Conservation (phyloP, 2,888 invertebrate species). For the Polietes domitor region DNA sequence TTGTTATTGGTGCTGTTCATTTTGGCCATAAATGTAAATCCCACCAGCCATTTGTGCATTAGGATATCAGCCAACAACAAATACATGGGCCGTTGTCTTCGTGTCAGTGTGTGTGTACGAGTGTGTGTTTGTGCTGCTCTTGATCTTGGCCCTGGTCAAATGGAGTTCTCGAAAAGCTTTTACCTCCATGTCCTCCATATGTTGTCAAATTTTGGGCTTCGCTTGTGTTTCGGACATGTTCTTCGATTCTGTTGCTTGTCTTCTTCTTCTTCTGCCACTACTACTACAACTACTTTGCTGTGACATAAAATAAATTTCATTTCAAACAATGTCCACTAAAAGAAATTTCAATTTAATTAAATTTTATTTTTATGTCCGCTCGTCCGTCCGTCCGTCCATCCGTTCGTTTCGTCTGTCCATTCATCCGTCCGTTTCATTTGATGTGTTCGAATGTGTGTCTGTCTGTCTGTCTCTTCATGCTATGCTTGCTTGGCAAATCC, state of each 20-base stretch:
- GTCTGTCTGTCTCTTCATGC: too few relatives aligned
- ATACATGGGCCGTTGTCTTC: background rate
- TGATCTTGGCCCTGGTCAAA: slow-evolving; percentile 59
- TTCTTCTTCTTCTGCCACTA: too few relatives aligned
- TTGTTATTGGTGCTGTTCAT: slow-evolving; percentile 50
- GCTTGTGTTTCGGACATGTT: slow-evolving; percentile 44
- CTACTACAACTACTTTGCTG: background rate
- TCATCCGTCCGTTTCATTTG: slow-evolving; percentile 28
- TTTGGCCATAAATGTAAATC: slow-evolving; percentile 64
- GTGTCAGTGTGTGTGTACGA: background rate
- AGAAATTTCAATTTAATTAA: slow-evolving; percentile 68
- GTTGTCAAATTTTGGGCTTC: slow-evolving; percentile 59
- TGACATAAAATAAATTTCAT: slow-evolving; percentile 61
- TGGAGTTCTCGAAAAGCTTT: slow-evolving; percentile 53
- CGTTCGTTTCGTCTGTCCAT: background rate
- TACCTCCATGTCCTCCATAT: slow-evolving; percentile 51
- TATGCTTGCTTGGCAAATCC: slow-evolving; percentile 57
- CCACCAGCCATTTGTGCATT: slow-evolving; percentile 66
- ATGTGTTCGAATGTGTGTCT: slow-evolving; percentile 6
- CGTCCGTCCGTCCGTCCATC: slow-evolving; percentile 25
- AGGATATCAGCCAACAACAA: slow-evolving; percentile 57
- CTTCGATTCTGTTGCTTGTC: background rate
- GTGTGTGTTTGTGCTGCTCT: slow-evolving; percentile 45
- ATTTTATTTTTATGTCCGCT: slow-evolving; percentile 61
- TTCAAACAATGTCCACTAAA: slow-evolving; percentile 58